Evolutionary conservation across 2,113 vertebrate genomes (phyloP).

Genomic region (Desmodus rotundus): DNA sequence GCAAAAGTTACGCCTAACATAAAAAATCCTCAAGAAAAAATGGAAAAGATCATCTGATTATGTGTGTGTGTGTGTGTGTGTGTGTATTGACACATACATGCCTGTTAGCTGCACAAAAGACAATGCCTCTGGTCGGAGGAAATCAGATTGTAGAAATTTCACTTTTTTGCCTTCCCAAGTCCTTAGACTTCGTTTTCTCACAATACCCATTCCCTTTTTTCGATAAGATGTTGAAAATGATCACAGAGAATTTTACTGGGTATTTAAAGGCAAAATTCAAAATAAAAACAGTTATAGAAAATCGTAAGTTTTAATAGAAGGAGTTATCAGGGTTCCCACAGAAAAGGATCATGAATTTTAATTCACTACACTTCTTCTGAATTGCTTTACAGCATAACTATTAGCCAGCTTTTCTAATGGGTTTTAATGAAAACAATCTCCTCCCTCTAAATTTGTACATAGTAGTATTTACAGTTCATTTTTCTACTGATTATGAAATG

Average conservation of each 20-base stretch:
- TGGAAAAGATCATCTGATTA: neutral
- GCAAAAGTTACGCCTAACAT: neutral
- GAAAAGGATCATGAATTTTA: neutral
- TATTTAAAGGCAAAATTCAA: neutral
- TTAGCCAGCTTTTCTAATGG: neutral
- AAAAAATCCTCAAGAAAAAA: neutral
- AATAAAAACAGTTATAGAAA: neutral
- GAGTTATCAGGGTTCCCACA: neutral
- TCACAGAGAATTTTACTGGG: neutral
- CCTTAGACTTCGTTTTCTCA: neutral
- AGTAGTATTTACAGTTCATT: neutral
- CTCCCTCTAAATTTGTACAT: neutral
- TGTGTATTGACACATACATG: neutral
- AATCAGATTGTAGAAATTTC: neutral
- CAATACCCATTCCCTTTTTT: neutral
- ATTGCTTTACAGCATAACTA: neutral
- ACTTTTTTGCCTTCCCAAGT: neutral
- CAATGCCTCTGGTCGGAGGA: neutral
- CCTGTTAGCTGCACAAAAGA: neutral
- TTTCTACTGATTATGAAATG: neutral
- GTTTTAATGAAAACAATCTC: neutral
- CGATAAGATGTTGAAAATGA: neutral
- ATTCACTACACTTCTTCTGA: neutral
- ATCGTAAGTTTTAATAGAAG: neutral
- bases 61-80: accelerated